Base-by-base conservation (phyloP, 2,113 vertebrate species). In the Astur gentilis region DNA sequence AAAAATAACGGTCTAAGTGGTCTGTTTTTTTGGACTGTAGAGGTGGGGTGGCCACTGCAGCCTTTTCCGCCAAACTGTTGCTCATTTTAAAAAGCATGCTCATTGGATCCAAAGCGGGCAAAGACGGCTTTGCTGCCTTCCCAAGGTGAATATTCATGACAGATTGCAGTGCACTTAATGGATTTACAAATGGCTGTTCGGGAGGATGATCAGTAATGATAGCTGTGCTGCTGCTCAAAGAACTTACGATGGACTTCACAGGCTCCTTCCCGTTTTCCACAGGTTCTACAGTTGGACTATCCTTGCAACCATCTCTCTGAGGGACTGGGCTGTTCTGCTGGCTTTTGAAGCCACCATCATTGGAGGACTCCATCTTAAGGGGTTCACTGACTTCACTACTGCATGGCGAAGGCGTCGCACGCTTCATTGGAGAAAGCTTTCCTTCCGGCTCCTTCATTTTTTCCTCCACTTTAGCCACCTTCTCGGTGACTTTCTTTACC, bases 21-120 rank as follows among this genome's bases (percentile, higher is more conserved):
- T 99, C 99, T 11, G 97, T 72, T 97, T 99, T 99, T 98, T 99
- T 99, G 99, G 99, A 98, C 97, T 98, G 99, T 44, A 99, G 97
- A 93, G 99, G 98, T 44, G 99, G 99, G 42, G 99, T 98, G 31
- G 99, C 99, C 96, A 99, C 99, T 0, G 99, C 99, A 8, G 99
- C 99, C 98, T 99, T 99, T 97, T 99, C 99, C 1, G 99, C 99
- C 97, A 99, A 97, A 97, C 99, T 99, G 96, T 99, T 99, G 98
- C 99, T 99, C 99, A 99, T 99, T 98, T 99, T 99, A 97, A 99
- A 99, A 69, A 99, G 98, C 99, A 99, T 99, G 97, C 99, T 99
- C 99, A 99, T 99, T 77, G 99, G 99, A 97, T 99, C 99, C 31
- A 99, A 98, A 52, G 99, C 98, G 0, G 99, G 99, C 96, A 99